These are phyloP conservation scores for Paralvinella palmiformis DNA, from an alignment of 1,140 invertebrate species.

Conservation along the genomic window DNA sequence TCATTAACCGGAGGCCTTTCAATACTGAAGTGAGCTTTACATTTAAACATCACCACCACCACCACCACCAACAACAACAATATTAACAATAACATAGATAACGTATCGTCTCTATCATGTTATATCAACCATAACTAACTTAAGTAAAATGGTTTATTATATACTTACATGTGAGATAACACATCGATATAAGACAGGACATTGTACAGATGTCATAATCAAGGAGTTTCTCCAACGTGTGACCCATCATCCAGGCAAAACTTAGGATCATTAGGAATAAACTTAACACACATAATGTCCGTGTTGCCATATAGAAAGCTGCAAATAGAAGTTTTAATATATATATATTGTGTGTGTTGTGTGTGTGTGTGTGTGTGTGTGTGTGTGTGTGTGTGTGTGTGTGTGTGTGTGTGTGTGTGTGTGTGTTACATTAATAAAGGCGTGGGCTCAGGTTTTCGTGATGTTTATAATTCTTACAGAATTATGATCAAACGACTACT, in stretches of 20 bases:
- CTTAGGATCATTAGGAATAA: constrained; percentile 10
- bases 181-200: constrained; percentile 8
- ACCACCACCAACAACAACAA: background rate
- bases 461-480: too few relatives aligned
- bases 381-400: background rate
- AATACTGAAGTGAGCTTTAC: background rate
- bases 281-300: constrained; percentile 8
- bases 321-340: background rate
- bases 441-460: too few relatives aligned
- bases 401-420: background rate
- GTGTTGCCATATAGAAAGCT: constrained; percentile 14
- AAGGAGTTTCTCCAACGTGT: constrained; percentile 18
- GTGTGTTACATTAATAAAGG: too few relatives aligned
- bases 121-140: background rate
- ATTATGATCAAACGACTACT: too few relatives aligned
- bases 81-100: background rate
- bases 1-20: too few relatives aligned
- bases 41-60: background rate
- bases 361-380: background rate
- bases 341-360: background rate
- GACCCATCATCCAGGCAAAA: constrained; percentile 18
- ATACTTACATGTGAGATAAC: constrained; percentile 13
- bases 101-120: background rate
- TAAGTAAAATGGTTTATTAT: background rate
- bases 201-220: constrained; percentile 17